Evolutionary conservation across 2,888 invertebrate species (phyloP).

Genomic region (Buathra laborator): DNA sequence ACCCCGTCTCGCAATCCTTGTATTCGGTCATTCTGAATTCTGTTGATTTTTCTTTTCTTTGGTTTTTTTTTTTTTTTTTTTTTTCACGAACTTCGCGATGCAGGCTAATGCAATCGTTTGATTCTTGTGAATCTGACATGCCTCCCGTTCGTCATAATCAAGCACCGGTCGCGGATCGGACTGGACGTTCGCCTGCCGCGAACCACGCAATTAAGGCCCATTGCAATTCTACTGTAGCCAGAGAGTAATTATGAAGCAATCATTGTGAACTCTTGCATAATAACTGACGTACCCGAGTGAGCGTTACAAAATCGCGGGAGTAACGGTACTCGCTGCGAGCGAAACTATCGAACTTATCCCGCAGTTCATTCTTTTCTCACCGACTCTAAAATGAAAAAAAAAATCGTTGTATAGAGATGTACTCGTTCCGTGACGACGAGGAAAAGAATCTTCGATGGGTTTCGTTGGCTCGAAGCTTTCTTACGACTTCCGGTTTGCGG

Average conservation of each 20-base stretch:
- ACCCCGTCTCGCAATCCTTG: background rate
- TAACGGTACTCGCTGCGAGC: slow-evolving; percentile 1
- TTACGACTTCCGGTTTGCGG: background rate
- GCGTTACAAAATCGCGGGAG: slow-evolving; percentile 48
- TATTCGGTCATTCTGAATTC: background rate
- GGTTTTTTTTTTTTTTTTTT: background rate
- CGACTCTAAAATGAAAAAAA: too few species aligned
- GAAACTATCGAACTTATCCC: slow-evolving; percentile 2
- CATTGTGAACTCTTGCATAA: slow-evolving; percentile 61
- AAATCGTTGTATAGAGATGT: background rate
- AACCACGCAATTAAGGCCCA: slow-evolving; percentile 65
- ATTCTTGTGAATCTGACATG: slow-evolving; percentile 31
- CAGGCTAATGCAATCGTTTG: slow-evolving; percentile 13
- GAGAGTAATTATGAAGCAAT: slow-evolving; percentile 68
- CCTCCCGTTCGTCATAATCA: slow-evolving; percentile 40
- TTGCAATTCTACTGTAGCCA: slow-evolving; percentile 60
- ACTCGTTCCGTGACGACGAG: slow-evolving; percentile 10
- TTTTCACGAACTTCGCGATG: background rate
- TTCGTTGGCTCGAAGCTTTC: background rate
- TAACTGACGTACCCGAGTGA: slow-evolving; percentile 29
- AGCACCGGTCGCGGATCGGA: slow-evolving; percentile 11
- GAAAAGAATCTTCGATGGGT: background rate
- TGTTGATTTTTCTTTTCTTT: background rate
- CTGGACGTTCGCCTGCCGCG: slow-evolving; percentile 33
- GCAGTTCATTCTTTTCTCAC: background rate